phyloP scores from a whole-genome alignment of 2,797 vertebrate species.

The Myripristis murdjan region DNA sequence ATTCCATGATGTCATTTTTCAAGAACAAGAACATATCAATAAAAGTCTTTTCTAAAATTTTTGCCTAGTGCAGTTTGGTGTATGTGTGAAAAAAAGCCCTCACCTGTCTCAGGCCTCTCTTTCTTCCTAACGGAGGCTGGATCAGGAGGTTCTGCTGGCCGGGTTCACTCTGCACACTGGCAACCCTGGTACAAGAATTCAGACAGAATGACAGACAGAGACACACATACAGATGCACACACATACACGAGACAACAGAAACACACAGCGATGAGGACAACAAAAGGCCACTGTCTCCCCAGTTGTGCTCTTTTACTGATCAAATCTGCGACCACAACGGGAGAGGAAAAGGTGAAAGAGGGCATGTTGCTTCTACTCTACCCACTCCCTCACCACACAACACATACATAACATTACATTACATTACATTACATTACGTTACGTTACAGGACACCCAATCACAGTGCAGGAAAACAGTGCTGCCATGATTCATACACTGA shows the following conservation, averaged over 20 bases:
- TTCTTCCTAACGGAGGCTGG: conserved; percentile 95
- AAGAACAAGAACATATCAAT: too few species aligned
- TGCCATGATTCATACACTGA: conserved; percentile 78
- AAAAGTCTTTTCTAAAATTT: too few species aligned
- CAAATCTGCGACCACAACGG: too few species aligned
- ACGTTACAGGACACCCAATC: conserved; percentile 67
- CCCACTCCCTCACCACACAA: conserved; percentile 49
- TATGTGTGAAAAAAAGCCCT: not conserved
- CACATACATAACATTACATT: too few species aligned
- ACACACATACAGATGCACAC: not conserved
- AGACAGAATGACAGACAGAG: too few species aligned
- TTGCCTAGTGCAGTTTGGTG: too few species aligned
- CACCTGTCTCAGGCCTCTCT: conserved; percentile 96
- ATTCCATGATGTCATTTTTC: too few species aligned
- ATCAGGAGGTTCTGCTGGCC: conserved; percentile 96
- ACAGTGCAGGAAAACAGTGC: conserved; percentile 64
- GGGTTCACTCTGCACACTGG: conserved; percentile 98
- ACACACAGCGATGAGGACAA: not conserved
- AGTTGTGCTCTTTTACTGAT: conserved; percentile 15
- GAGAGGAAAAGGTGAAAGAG: conserved; percentile 21
- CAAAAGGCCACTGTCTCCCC: not conserved
- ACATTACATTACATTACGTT: too few species aligned
- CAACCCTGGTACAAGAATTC: conserved; percentile 88
- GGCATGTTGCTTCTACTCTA: conserved; percentile 54
- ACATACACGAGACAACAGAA: not conserved